Evolutionary conservation across 1,140 invertebrate genomes (phyloP).

Genomic region (Diuraphis noxia): DNA sequence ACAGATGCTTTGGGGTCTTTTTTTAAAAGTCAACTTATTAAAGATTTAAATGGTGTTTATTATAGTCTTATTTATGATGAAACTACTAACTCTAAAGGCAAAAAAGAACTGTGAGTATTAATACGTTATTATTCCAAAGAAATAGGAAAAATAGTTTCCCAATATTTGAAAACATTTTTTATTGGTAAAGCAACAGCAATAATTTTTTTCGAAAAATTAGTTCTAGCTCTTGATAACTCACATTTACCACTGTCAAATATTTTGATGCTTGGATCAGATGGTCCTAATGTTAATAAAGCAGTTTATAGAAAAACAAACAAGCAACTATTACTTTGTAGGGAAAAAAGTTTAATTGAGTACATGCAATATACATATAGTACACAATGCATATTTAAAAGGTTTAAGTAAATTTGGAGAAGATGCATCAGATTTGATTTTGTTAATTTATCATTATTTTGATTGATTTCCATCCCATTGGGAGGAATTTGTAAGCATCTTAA

Average conservation of each 20-base stretch:
- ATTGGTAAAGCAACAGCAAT: not conserved
- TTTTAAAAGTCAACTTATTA: not conserved
- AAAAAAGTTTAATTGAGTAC: not conserved
- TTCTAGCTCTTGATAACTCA: not conserved
- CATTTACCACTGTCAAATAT: not conserved
- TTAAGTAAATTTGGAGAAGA: slow-evolving; percentile 12
- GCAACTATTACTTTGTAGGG: not conserved
- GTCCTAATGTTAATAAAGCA: not conserved
- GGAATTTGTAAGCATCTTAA: not conserved
- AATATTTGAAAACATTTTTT: not conserved
- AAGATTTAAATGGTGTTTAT: not conserved
- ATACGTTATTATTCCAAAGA: not conserved
- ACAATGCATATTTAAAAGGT: not conserved
- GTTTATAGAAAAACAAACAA: not conserved
- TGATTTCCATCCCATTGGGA: not conserved
- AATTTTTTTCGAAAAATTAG: not conserved
- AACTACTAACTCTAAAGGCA: not conserved
- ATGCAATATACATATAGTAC: not conserved
- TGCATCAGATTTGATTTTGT: not conserved
- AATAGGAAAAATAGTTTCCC: not conserved
- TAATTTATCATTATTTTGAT: slow-evolving; percentile 10
- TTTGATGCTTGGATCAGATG: not conserved
- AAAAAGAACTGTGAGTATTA: not conserved
- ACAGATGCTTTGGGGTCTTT: not conserved
- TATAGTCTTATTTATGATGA: not conserved